A percentile compares a stretch with the other conserved stretches of the same genome.
Conservation (phyloP, 2,888 invertebrate genomes). For the Parasteatoda lunata region DNA sequence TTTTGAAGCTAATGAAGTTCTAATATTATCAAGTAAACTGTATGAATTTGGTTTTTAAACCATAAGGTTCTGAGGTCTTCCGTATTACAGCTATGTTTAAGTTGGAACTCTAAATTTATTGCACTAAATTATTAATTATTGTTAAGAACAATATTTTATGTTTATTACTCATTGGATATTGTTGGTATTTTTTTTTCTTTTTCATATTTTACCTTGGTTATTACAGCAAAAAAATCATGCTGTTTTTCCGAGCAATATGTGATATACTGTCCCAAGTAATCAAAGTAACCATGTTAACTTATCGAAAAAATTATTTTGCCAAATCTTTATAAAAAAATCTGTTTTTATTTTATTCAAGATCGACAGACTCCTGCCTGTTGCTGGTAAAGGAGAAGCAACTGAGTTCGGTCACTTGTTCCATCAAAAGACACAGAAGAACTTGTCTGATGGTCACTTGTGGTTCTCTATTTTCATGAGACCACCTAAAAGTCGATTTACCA, state of each 20-base stretch:
- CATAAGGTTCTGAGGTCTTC: no score
- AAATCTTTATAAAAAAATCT: no score
- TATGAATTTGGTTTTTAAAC: no score
- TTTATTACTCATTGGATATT: neutral
- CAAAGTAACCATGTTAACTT: no score
- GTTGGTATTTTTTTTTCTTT: neutral
- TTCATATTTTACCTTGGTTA: neutral
- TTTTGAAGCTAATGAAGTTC: no score
- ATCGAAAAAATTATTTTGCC: no score
- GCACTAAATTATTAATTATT: neutral
- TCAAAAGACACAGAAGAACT: constrained; percentile 74
- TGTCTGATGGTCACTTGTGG: constrained; percentile 77
- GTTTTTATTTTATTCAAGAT: constrained; percentile 73
- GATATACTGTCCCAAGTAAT: no score
- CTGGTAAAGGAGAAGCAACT: constrained; percentile 75
- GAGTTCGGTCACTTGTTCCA: constrained; percentile 76
- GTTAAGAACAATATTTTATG: neutral
- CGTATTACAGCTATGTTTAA: no score
- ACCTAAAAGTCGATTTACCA: constrained; percentile 76
- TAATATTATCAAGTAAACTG: no score
- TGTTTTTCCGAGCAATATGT: no score
- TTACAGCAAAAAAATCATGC: no score
- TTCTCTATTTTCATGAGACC: constrained; percentile 77
- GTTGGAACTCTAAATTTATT: neutral
- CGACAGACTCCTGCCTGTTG: constrained; percentile 76